Evolutionary conservation across 1,140 invertebrate genomes (phyloP), one percentile per base, ranked within the genome.

Genomic region (Rhopalosiphum maidis): DNA sequence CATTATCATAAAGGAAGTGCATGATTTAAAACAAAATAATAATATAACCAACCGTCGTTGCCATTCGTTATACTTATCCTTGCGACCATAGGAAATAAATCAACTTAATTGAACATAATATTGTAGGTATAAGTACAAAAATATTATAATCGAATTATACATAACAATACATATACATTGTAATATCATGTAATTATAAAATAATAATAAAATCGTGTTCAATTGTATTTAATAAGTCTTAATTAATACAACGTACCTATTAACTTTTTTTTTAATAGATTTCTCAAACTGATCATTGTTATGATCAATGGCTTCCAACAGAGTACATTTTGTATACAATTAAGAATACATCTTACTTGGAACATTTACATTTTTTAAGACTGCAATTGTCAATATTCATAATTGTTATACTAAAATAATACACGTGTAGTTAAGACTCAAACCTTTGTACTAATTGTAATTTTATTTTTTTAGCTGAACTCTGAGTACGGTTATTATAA

Each of bases 191-290:
- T 37, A 83, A 83, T 83, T 83, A 83, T 35, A 83, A 83, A 37
- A 83, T 37, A 22, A 23, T 83, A 37, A 83, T 83, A 21, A 37
- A 83, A 83, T 83, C 77, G 77, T 37, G 77, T 83, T 83, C 35
- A 83, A 83, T 83, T 37, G 77, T 83, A 37, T 37, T 37, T 83
- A 83, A 83, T 83, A 37, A 37, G 35, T 83, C 35, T 83, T 83
- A 83, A 83, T 83, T 83, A 37, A 83, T 83, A 37, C n/a, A 35
- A 37, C 21, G 77, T n/a, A 41, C 41, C 41, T 41, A 37, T 22
- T 83, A 37, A 77, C 60, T 83, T 83, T 37, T 83, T 37, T 83
- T 83, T 83, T 37, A 83, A 37, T 83, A 35, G 77, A 83, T 83
- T 82, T 18, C 35, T 37, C 77, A 35, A 8, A 83, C 18, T 83